Percentiles rank a stretch among this genome's conserved stretches.
These are phyloP conservation scores for Philopedon plagiatum DNA, from an alignment of 2,888 invertebrate species.

Conservation along the genomic window DNA sequence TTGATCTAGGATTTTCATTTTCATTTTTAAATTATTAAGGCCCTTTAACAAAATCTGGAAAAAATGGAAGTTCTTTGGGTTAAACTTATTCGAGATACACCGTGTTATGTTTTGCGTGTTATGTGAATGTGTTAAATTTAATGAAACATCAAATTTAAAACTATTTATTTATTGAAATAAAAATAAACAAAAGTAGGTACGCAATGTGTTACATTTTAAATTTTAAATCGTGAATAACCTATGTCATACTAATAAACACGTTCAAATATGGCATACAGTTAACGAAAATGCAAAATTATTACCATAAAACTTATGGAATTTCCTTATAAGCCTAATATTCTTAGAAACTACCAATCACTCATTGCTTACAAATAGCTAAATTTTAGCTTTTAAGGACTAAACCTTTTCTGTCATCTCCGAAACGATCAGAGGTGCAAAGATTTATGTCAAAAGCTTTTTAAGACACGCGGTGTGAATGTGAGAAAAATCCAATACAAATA, in stretches of 20 bases:
- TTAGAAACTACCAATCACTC: constrained; percentile 57
- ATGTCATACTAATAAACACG: constrained; percentile 28
- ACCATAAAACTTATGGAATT: constrained; percentile 44
- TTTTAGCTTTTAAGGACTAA: constrained; percentile 52
- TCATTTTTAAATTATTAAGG: too few relatives aligned
- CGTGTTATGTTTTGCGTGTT: too few relatives aligned
- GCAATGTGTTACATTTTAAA: constrained; percentile 40
- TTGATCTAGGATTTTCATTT: too few relatives aligned
- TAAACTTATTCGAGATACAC: too few relatives aligned
- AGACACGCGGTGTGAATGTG: constrained; percentile 68
- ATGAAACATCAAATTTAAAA: constrained; percentile 8
- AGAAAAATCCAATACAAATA: constrained; percentile 62
- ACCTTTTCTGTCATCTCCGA: constrained; percentile 45
- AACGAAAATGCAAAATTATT: constrained; percentile 51
- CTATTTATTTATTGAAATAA: constrained; percentile 60
- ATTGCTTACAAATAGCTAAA: constrained; percentile 59
- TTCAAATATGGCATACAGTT: constrained; percentile 62
- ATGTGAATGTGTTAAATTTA: too few relatives aligned
- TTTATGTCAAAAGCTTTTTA: constrained; percentile 62
- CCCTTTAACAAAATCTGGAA: too few relatives aligned
- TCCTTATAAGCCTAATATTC: constrained; percentile 53
- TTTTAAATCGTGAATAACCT: constrained; percentile 32
- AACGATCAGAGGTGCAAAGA: constrained; percentile 37
- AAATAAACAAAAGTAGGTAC: constrained; percentile 59
- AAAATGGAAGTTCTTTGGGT: too few relatives aligned